phyloP scores from a whole-genome alignment of 2,797 vertebrate species.

The Lagodon rhomboides region DNA sequence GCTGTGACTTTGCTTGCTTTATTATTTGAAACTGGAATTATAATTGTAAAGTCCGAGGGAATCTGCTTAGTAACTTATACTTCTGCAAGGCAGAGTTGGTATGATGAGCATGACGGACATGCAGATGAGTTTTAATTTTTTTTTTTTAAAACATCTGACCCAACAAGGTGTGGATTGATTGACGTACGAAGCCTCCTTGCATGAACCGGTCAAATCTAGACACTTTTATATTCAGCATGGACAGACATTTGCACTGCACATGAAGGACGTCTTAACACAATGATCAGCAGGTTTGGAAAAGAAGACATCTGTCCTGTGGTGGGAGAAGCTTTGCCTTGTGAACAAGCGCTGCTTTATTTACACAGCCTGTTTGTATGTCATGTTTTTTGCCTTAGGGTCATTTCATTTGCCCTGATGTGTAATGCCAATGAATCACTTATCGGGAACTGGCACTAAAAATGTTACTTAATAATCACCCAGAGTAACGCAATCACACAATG shows the following conservation, averaged over 20 bases:
- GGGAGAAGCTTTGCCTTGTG: conserved; percentile 64
- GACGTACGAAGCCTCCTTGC: conserved; percentile 28
- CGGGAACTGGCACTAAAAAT: conserved; percentile 74
- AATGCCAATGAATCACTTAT: conserved; percentile 68
- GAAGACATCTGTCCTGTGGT: conserved; percentile 25
- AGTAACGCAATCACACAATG: conserved; percentile 71
- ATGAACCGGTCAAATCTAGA: conserved; percentile 43
- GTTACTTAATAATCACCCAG: conserved; percentile 68
- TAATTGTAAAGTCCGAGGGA: conserved; percentile 43
- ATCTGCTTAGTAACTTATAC: conserved; percentile 25
- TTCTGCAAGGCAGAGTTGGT: conserved; percentile 32
- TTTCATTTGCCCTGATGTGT: conserved; percentile 69
- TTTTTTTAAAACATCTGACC: conserved; percentile 15
- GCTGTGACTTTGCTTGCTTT: conserved; percentile 59
- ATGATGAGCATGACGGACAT: conserved; percentile 29
- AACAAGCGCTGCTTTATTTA: conserved; percentile 68
- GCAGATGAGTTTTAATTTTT: conserved; percentile 8
- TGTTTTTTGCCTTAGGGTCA: conserved; percentile 59
- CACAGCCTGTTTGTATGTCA: conserved; percentile 54
- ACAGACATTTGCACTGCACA: conserved; percentile 60
- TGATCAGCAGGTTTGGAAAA: conserved; percentile 41
- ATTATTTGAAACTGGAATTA: conserved; percentile 72
- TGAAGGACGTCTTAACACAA: conserved; percentile 29
- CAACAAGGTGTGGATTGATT: conserved; percentile 15
- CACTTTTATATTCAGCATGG: conserved; percentile 52